Percentiles rank a stretch among this genome's conserved stretches.
Evolutionary conservation across 2,888 invertebrate species (phyloP).

Genomic region (Hypolimnas misippus): DNA sequence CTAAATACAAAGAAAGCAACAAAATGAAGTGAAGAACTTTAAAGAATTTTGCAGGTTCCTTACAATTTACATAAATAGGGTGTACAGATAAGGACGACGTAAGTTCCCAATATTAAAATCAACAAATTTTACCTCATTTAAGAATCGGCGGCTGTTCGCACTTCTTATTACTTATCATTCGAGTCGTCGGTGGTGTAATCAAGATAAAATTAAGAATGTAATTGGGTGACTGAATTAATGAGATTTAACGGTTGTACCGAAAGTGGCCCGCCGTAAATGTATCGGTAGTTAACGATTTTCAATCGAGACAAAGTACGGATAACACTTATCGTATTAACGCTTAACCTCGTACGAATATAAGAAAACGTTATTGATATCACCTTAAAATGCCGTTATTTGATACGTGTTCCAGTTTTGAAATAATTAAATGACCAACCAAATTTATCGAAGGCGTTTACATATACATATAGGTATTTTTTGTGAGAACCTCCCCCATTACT

Average conservation of each 20-base stretch:
- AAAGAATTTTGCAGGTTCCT: too few species aligned
- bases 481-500: too few species aligned
- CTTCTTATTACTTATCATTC: not conserved
- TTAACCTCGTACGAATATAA: not conserved
- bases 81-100: too few species aligned
- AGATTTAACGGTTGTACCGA: constrained; percentile 25
- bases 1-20: too few species aligned
- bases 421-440: not conserved
- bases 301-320: constrained; percentile 7
- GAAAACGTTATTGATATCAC: constrained; percentile 6
- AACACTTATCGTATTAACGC: not conserved
- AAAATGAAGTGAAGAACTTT: too few species aligned
- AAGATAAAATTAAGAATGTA: constrained; percentile 21
- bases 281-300: constrained; percentile 16
- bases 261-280: constrained; percentile 19
- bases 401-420: not conserved
- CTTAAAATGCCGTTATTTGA: constrained; percentile 14
- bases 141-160: not conserved
- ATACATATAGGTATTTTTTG: too few species aligned
- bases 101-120: too few species aligned
- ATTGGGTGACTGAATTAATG: constrained; percentile 29
- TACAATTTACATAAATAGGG: too few species aligned
- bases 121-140: too few species aligned
- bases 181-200: constrained; percentile 13
- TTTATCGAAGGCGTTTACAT: not conserved